These are phyloP conservation scores for Diceros bicornis DNA, from an alignment of 2,797 vertebrate species.

Conservation along the genomic window DNA sequence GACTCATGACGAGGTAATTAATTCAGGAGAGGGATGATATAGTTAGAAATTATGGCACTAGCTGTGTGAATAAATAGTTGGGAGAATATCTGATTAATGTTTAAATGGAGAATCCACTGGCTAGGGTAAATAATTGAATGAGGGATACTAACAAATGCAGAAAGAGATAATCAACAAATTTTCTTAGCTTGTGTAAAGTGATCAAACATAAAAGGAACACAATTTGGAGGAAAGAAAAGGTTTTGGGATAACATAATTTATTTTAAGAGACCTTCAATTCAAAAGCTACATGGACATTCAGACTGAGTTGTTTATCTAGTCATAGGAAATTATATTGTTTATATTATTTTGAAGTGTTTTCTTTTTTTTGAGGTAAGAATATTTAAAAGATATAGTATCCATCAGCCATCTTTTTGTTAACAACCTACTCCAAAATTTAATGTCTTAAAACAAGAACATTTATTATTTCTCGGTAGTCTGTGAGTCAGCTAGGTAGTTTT, in stretches of 20 bases:
- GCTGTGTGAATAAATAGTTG: not conserved
- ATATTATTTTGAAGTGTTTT: not conserved
- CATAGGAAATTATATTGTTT: not conserved
- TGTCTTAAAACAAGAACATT: not conserved
- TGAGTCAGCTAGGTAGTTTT: not conserved
- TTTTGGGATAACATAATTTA: not conserved
- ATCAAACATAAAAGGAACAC: not conserved
- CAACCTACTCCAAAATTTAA: not conserved
- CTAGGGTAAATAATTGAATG: not conserved
- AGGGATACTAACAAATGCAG: not conserved
- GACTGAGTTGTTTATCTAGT: not conserved
- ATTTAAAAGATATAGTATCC: not conserved
- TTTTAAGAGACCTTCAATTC: not conserved
- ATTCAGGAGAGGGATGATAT: not conserved
- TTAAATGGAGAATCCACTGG: not conserved
- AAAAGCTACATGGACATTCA: not conserved
- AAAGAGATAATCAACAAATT: not conserved
- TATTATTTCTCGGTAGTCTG: not conserved
- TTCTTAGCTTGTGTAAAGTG: not conserved
- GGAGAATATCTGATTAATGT: not conserved
- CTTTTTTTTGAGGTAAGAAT: not conserved
- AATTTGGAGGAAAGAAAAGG: not conserved
- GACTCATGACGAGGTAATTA: not conserved
- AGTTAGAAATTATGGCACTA: not conserved
- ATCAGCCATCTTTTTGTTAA: not conserved